Percentiles rank a stretch among this genome's conserved stretches.
These are phyloP conservation scores for Neoascia interrupta DNA, from an alignment of 2,888 invertebrate genomes.

Conservation along the genomic window DNA sequence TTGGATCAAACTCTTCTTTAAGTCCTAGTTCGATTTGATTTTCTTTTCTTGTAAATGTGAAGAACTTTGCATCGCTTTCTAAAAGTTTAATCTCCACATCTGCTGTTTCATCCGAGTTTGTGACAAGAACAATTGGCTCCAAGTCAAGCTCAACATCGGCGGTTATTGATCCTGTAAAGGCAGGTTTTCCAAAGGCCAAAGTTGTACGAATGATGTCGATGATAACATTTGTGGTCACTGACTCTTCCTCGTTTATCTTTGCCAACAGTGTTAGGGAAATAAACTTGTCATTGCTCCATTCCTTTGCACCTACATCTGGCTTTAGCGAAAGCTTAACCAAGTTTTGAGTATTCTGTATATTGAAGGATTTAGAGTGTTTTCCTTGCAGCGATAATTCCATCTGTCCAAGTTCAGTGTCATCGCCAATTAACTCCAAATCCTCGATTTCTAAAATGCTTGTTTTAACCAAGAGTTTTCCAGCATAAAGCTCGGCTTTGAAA, in stretches of 20 bases:
- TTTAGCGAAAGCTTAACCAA: not conserved
- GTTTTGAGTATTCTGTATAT: too few species aligned
- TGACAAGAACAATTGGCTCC: constrained; percentile 7
- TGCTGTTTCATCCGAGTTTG: constrained; percentile 1
- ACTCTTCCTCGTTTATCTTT: constrained; percentile 3
- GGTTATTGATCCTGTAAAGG: constrained; percentile 14
- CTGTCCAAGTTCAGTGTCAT: too few species aligned
- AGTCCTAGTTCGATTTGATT: constrained; percentile 9
- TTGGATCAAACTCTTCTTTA: not conserved
- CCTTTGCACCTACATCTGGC: not conserved
- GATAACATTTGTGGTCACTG: constrained; percentile 11
- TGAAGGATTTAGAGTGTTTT: too few species aligned
- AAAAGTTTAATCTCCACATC: constrained; percentile 19
- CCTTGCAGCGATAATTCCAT: too few species aligned
- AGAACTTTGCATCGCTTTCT: not conserved
- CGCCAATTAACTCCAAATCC: too few species aligned
- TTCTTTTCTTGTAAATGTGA: not conserved
- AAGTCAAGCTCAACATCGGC: constrained; percentile 1
- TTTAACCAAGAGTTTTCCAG: too few species aligned
- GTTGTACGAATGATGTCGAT: constrained; percentile 4
- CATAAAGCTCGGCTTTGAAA: too few species aligned
- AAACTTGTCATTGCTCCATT: not conserved
- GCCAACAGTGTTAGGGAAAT: not conserved
- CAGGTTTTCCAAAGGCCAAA: constrained; percentile 1
- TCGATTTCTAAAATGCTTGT: too few species aligned